phyloP scores from a whole-genome alignment of 2,797 vertebrate genomes.

The Poeciliopsis gracilis region DNA sequence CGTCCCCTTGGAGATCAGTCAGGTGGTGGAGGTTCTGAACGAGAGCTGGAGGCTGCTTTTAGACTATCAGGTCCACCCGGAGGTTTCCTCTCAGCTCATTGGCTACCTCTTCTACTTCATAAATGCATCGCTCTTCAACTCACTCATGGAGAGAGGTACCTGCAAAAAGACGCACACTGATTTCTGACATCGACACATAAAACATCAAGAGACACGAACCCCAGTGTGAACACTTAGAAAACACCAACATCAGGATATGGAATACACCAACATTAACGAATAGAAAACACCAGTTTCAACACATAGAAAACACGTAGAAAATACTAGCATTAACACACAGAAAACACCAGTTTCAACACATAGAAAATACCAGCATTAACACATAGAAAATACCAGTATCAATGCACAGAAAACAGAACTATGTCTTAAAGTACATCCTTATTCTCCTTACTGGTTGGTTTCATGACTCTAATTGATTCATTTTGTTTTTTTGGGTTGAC shows the following conservation, averaged over 20 bases:
- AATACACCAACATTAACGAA: not conserved
- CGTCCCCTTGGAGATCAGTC: conserved; percentile 65
- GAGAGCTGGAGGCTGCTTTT: conserved; percentile 70
- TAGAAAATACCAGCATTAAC: not conserved
- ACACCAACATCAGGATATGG: not conserved
- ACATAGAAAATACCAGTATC: not conserved
- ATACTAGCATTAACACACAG: too few relatives aligned
- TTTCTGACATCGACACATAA: not conserved
- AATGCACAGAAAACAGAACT: not conserved
- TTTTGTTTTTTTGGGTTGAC: too few relatives aligned
- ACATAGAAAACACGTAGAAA: too few relatives aligned
- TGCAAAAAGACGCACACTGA: not conserved
- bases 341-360: not conserved
- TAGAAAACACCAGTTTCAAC: not conserved
- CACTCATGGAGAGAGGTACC: conserved; percentile 85
- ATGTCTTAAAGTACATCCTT: not conserved
- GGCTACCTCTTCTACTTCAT: conserved; percentile 86
- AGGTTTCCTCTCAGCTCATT: conserved; percentile 80
- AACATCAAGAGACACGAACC: not conserved
- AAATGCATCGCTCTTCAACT: conserved; percentile 85
- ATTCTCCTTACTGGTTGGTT: not conserved
- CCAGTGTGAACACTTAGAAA: not conserved
- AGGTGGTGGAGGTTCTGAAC: conserved; percentile 73
- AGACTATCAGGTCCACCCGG: conserved; percentile 76
- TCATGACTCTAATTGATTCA: not conserved